Percentiles rank a stretch among this genome's conserved stretches.
phyloP scores from a whole-genome alignment of 2,888 invertebrate genomes.

The Prosapia bicincta region DNA sequence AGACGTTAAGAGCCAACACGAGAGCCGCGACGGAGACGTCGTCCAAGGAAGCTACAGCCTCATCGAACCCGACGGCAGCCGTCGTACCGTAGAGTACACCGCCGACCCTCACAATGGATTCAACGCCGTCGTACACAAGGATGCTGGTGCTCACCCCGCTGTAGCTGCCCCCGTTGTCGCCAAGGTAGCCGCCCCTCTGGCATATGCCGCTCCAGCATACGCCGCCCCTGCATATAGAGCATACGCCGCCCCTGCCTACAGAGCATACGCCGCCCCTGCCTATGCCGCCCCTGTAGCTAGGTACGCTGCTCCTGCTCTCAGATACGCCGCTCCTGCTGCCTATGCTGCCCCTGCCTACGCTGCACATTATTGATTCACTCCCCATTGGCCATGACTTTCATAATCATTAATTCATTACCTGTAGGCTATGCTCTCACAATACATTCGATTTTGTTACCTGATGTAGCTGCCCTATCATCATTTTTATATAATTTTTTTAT shows the following conservation, averaged over 20 bases:
- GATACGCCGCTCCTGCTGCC: slow-evolving; percentile 13
- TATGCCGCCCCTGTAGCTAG: neutral
- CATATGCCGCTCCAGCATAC: too few species aligned
- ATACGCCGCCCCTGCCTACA: too few species aligned
- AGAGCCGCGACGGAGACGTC: neutral
- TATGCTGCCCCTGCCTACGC: slow-evolving; percentile 10
- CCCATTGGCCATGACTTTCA: neutral
- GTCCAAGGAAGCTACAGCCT: neutral
- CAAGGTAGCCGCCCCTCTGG: too few species aligned
- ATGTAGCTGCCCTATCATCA: neutral
- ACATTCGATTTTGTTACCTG: neutral
- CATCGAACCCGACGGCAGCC: neutral
- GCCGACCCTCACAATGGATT: neutral
- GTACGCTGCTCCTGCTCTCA: neutral
- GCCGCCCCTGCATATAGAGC: too few species aligned
- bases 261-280: neutral
- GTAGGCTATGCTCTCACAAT: neutral
- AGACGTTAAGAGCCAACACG: neutral
- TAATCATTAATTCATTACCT: neutral
- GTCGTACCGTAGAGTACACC: neutral
- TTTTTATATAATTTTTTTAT: neutral
- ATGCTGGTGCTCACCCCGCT: neutral
- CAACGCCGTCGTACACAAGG: neutral
- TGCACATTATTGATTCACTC: neutral
- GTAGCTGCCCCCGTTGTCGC: neutral